These are phyloP conservation scores for Campoplex capitator DNA, from an alignment of 2,888 invertebrate species.

Conservation along the genomic window DNA sequence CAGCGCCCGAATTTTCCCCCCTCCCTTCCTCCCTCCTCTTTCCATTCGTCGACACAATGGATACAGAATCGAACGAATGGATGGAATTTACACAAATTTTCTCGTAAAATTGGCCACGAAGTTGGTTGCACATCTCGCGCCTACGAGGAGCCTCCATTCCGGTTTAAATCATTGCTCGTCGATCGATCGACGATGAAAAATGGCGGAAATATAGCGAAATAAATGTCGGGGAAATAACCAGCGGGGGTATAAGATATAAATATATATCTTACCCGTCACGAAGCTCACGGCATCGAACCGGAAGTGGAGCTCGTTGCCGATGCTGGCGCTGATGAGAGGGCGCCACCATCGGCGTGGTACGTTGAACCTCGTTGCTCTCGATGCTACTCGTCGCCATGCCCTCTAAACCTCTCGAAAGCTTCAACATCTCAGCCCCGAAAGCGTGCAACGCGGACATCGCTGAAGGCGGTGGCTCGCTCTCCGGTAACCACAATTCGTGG, in stretches of 20 bases:
- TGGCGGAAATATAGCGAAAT: not conserved
- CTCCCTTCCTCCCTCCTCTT: not conserved
- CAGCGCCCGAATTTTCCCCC: not conserved
- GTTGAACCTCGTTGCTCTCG: constrained; percentile 62
- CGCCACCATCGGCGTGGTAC: constrained; percentile 69
- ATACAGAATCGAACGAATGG: not conserved
- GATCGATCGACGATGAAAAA: not conserved
- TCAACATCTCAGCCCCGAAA: constrained; percentile 94
- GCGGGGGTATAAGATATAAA: not conserved
- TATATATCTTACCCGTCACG: not conserved
- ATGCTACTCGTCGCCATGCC: constrained; percentile 86
- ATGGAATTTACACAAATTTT: not conserved
- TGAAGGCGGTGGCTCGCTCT: constrained; percentile 91
- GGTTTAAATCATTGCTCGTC: no score
- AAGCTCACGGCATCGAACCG: not conserved
- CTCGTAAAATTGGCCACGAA: not conserved
- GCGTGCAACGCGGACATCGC: constrained; percentile 94
- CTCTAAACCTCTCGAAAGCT: constrained; percentile 92
- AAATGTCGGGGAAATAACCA: not conserved
- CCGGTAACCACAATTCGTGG: constrained; percentile 93
- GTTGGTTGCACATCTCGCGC: not conserved
- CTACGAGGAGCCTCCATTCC: no score
- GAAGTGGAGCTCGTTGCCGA: not conserved
- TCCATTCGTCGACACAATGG: not conserved
- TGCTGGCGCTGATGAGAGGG: constrained; percentile 55